These are phyloP conservation scores for Ectobius pallidus DNA, from an alignment of 2,888 invertebrate species.

Conservation along the genomic window DNA sequence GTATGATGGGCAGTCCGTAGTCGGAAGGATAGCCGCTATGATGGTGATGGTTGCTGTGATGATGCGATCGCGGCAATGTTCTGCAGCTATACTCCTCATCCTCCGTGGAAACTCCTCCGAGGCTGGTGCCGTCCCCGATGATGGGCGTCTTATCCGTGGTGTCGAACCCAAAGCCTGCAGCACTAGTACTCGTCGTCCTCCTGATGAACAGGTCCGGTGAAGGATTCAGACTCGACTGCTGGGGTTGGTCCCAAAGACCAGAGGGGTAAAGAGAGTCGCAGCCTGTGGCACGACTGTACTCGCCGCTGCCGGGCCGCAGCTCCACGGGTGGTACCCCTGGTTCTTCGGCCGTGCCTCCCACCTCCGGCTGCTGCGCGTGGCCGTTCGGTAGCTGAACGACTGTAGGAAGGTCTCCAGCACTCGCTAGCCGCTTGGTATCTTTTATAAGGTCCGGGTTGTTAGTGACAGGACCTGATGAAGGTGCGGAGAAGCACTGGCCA, in stretches of 20 bases:
- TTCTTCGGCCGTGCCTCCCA: constrained; percentile 20
- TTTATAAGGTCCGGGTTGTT: constrained; percentile 88
- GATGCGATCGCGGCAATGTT: constrained; percentile 64
- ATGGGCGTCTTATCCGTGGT: constrained; percentile 79
- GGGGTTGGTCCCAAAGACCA: constrained; percentile 74
- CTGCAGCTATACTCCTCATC: constrained; percentile 64
- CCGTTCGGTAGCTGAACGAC: constrained; percentile 1
- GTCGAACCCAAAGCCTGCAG: constrained; percentile 58
- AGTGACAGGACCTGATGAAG: constrained; percentile 62
- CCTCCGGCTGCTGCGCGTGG: constrained; percentile 22
- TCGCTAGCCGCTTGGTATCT: constrained; percentile 74
- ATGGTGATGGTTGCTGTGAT: constrained; percentile 49
- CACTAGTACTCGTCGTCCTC: constrained; percentile 59
- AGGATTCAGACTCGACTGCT: constrained; percentile 42
- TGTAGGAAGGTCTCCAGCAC: constrained; percentile 56
- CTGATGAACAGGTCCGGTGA: constrained; percentile 55
- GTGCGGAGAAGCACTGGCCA: constrained; percentile 34
- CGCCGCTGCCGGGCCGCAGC: constrained; percentile 72
- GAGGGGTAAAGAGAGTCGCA: constrained; percentile 62
- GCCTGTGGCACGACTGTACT: constrained; percentile 72
- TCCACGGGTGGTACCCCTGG: constrained; percentile 42
- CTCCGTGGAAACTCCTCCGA: constrained; percentile 54
- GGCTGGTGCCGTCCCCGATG: constrained; percentile 57
- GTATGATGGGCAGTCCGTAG: constrained; percentile 74
- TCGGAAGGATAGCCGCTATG: constrained; percentile 71